Evolutionary conservation across 1,140 invertebrate species (phyloP).

Genomic region (Drosophila sp.): DNA sequence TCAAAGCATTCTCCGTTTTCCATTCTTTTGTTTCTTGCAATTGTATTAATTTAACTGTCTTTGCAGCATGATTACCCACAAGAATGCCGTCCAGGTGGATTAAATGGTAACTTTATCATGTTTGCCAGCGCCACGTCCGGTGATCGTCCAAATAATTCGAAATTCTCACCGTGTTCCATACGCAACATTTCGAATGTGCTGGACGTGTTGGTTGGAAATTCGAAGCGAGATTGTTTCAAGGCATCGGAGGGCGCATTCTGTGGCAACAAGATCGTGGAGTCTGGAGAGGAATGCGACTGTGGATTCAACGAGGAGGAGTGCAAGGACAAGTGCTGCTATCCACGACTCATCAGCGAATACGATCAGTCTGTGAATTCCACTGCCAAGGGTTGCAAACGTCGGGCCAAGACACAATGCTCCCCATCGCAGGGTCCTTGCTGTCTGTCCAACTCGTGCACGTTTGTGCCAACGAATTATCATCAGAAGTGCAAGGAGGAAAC

Average conservation of each 20-base stretch:
- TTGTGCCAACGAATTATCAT: slow-evolving; percentile 88
- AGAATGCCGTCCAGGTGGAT: slow-evolving; percentile 95
- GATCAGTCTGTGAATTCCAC: slow-evolving; percentile 89
- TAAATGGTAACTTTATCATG: slow-evolving; percentile 98
- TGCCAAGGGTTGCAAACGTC: slow-evolving; percentile 92
- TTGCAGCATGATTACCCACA: slow-evolving; percentile 96
- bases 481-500: slow-evolving; percentile 93
- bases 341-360: slow-evolving; percentile 89
- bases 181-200: slow-evolving; percentile 98
- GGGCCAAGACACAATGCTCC: slow-evolving; percentile 93
- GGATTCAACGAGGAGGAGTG: slow-evolving; percentile 98
- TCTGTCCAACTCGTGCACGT: slow-evolving; percentile 91
- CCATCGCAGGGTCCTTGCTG: slow-evolving; percentile 99
- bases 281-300: slow-evolving; percentile 99
- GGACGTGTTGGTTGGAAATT: slow-evolving; percentile 94
- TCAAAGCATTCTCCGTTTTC: too few species aligned
- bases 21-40: background rate
- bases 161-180: slow-evolving; percentile 96
- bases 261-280: slow-evolving; percentile 99
- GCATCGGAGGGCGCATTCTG: slow-evolving; percentile 97
- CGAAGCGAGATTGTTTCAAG: slow-evolving; percentile 98
- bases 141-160: slow-evolving; percentile 96
- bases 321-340: slow-evolving; percentile 97
- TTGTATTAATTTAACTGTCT: background rate
- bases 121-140: slow-evolving; percentile 98